These are phyloP conservation scores for Zoanthus sansibaricus DNA, from an alignment of 92 coral and sea anemone species.

Conservation along the genomic window DNA sequence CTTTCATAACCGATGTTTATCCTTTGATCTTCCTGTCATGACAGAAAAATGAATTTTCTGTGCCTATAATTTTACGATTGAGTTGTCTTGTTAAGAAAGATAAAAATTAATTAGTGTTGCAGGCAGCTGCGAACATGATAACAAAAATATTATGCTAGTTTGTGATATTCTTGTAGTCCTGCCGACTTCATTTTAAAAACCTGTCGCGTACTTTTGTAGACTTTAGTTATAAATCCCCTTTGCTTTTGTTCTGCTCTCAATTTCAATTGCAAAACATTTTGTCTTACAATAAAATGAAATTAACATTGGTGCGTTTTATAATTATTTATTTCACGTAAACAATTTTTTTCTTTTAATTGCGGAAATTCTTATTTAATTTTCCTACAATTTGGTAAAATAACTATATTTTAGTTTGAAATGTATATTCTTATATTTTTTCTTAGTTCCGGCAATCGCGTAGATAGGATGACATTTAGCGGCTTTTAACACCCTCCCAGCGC, in stretches of 20 bases:
- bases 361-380: background rate
- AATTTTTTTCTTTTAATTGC: background rate
- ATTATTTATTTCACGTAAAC: background rate
- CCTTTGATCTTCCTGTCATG: background rate
- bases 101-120: constrained; percentile 8
- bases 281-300: background rate
- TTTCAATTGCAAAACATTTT: no score
- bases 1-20: background rate
- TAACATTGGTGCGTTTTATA: background rate
- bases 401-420: background rate
- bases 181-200: background rate
- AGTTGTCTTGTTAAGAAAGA: background rate
- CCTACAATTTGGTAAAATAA: background rate
- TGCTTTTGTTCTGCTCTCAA: background rate
- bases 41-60: background rate
- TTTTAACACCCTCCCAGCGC: background rate
- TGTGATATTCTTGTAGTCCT: background rate
- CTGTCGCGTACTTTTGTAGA: background rate
- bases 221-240: background rate
- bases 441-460: background rate
- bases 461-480: background rate
- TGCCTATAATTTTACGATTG: constrained; percentile 7
- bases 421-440: background rate
- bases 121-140: background rate
- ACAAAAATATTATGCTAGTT: background rate